Percentiles rank a stretch among this genome's conserved stretches.
phyloP scores from a whole-genome alignment of 2,797 vertebrate genomes.

The Bufotes viridis region DNA sequence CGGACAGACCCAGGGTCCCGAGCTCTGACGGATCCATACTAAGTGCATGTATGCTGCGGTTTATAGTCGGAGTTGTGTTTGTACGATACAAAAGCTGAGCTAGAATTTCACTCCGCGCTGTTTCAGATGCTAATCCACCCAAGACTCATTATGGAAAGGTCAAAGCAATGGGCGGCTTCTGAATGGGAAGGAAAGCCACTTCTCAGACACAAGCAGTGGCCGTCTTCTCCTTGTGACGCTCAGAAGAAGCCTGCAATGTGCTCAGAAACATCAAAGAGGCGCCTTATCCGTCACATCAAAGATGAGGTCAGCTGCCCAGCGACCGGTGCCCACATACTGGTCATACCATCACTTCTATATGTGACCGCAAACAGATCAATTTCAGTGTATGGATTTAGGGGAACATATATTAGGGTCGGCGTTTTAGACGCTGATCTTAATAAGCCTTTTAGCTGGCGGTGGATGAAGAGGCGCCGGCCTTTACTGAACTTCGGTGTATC shows the following conservation, averaged over 20 bases:
- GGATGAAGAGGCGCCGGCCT: too few species aligned
- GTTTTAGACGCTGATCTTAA: too few species aligned
- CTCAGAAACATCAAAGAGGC: constrained; percentile 73
- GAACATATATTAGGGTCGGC: too few species aligned
- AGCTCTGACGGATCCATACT: too few species aligned
- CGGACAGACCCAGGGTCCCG: too few species aligned
- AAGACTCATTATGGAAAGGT: constrained; percentile 82
- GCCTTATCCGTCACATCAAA: constrained; percentile 66
- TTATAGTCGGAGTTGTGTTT: neutral
- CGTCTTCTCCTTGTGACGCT: constrained; percentile 76
- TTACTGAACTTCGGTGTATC: too few species aligned
- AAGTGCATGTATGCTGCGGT: too few species aligned
- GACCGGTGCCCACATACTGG: constrained; percentile 69
- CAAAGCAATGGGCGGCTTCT: constrained; percentile 75
- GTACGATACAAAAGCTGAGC: constrained; percentile 43
- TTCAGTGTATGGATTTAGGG: neutral
- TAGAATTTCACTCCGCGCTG: constrained; percentile 85
- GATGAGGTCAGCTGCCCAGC: constrained; percentile 77
- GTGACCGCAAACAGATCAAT: neutral
- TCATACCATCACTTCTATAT: neutral
- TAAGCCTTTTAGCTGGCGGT: too few species aligned
- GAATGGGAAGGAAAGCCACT: constrained; percentile 75
- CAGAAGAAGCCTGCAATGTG: constrained; percentile 67
- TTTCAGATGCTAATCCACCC: constrained; percentile 86
- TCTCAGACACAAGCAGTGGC: constrained; percentile 75